phyloP scores from a whole-genome alignment of 2,888 invertebrate species.

The Drosophila colorata region DNA sequence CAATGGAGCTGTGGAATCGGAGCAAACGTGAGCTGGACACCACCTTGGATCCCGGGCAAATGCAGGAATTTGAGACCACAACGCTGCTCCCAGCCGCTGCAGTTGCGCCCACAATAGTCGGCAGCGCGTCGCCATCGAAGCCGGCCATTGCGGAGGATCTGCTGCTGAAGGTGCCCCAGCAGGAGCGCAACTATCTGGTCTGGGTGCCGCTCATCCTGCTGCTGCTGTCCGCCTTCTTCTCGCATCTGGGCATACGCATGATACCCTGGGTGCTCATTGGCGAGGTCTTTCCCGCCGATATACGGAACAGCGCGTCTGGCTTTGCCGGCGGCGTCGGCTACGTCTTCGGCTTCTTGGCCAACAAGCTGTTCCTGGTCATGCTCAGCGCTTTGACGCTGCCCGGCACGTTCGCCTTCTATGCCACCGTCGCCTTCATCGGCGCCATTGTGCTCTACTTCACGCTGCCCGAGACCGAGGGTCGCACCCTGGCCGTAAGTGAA shows the following conservation, averaged over 20 bases:
- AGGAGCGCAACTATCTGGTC: conserved; percentile 86
- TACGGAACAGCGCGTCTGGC: conserved; percentile 90
- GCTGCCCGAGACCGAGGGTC: conserved; percentile 93
- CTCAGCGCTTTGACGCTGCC: conserved; percentile 88
- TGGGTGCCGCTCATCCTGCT: conserved; percentile 90
- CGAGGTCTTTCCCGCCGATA: conserved; percentile 90
- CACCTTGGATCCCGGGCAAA: conserved; percentile 26
- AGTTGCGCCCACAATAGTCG: conserved; percentile 4
- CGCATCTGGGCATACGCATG: conserved; percentile 89
- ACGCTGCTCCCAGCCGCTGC: conserved; percentile 39
- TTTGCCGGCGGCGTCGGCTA: conserved; percentile 91
- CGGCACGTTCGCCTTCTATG: conserved; percentile 91
- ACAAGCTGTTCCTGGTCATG: conserved; percentile 90
- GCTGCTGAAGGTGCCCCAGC: conserved; percentile 82
- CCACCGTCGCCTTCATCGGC: conserved; percentile 88
- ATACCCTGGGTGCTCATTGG: conserved; percentile 93
- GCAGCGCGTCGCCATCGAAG: conserved; percentile 23
- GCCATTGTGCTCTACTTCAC: conserved; percentile 88
- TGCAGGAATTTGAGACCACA: conserved; percentile 36
- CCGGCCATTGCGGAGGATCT: conserved; percentile 69
- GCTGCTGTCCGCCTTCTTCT: conserved; percentile 89
- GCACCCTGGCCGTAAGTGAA: conserved; percentile 86
- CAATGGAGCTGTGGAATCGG: conserved; percentile 57
- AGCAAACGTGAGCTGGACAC: conserved; percentile 57
- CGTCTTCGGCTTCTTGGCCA: conserved; percentile 90